These are phyloP conservation scores for Gadus chalcogrammus DNA, from an alignment of 2,113 vertebrate species.

Conservation along the genomic window DNA sequence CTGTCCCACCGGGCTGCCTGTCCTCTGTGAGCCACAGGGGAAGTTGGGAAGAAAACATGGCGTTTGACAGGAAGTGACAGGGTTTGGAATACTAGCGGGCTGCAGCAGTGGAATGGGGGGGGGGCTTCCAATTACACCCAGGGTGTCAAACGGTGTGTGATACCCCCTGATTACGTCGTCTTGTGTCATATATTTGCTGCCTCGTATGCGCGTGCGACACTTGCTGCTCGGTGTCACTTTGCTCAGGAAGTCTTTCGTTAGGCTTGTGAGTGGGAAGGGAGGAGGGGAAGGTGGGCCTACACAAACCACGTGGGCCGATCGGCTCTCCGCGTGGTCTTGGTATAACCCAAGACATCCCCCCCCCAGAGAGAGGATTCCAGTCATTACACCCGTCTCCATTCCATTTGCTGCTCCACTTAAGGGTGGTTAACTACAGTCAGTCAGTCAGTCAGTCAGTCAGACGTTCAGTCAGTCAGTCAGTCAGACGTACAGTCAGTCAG, in stretches of 20 bases:
- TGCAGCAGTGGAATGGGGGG: slow-evolving; percentile 9
- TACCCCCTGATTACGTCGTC: slow-evolving; percentile 54
- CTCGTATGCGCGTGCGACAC: not conserved
- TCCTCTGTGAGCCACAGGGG: too few species aligned
- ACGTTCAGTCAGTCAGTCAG: slow-evolving; percentile 31
- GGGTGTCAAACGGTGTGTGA: slow-evolving; percentile 53
- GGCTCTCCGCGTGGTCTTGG: slow-evolving; percentile 8
- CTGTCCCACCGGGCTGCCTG: too few species aligned
- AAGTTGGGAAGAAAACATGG: too few species aligned
- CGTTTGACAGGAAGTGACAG: too few species aligned
- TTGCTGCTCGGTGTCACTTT: too few species aligned
- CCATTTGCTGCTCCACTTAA: slow-evolving; percentile 52
- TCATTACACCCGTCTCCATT: slow-evolving; percentile 40
- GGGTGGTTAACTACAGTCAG: too few species aligned
- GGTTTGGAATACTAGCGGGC: not conserved
- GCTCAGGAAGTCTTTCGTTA: too few species aligned
- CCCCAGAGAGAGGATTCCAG: slow-evolving; percentile 37
- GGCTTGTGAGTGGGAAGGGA: too few species aligned
- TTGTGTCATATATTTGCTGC: slow-evolving; percentile 44
- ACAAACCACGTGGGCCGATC: slow-evolving; percentile 18
- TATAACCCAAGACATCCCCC: slow-evolving; percentile 18
- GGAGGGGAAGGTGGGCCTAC: too few species aligned
- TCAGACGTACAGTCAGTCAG: slow-evolving; percentile 8
- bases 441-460: not conserved
- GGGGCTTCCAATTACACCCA: slow-evolving; percentile 47